Evolutionary conservation across 2,113 vertebrate genomes (phyloP).

Genomic region (Cinclus cinclus): DNA sequence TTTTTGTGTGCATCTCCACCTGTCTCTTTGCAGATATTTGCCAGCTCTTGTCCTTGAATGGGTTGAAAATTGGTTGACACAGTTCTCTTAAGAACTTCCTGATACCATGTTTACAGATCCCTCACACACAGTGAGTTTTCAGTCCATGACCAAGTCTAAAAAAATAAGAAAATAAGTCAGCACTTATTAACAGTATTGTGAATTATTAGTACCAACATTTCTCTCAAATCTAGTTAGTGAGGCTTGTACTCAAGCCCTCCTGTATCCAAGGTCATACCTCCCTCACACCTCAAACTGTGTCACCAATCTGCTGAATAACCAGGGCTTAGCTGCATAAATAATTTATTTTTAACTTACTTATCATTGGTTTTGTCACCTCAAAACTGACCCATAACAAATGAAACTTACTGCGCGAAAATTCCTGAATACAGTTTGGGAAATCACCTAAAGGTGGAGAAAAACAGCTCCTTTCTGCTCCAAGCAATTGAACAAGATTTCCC

Average conservation of each 20-base stretch:
- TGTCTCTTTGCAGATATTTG: not conserved
- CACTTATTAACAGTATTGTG: not conserved
- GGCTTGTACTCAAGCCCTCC: not conserved
- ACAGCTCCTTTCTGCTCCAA: not conserved
- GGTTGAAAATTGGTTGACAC: not conserved
- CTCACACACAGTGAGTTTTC: fast-evolving
- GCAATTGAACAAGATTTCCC: not conserved
- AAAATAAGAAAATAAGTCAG: not conserved
- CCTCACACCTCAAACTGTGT: not conserved
- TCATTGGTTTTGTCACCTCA: not conserved
- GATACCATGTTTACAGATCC: fast-evolving
- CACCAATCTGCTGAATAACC: not conserved
- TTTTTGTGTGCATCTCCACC: not conserved
- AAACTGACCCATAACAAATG: not conserved
- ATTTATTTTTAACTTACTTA: not conserved
- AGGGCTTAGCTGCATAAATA: not conserved
- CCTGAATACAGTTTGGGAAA: not conserved
- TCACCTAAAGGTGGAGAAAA: not conserved
- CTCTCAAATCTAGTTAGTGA: not conserved
- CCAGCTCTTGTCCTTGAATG: not conserved
- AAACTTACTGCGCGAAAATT: not conserved
- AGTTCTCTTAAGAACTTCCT: not conserved
- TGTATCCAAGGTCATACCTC: not conserved
- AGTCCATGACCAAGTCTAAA: not conserved
- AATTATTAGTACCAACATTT: not conserved